A percentile compares a stretch with the other conserved stretches of the same genome.
Conservation (phyloP, 1,140 invertebrate genomes). For the Drosophila ironensis region DNA sequence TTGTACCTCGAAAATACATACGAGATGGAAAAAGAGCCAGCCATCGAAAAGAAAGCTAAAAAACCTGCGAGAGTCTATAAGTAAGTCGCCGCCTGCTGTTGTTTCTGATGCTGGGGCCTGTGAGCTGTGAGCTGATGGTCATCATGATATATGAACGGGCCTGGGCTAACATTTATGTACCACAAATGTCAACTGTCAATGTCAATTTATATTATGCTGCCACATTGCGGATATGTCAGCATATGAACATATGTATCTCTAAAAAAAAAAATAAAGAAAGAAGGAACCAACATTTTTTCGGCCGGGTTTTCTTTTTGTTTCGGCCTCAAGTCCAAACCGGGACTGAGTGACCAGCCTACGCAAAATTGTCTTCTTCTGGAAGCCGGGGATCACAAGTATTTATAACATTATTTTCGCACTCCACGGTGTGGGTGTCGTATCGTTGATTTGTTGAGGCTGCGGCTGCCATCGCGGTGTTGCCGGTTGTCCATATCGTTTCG, state of each 20-base stretch:
- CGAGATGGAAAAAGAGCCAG: no score
- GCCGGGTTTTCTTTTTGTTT: conserved; percentile 17
- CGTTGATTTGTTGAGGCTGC: conserved; percentile 42
- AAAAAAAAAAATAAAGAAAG: conserved; percentile 42
- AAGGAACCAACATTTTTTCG: conserved; percentile 31
- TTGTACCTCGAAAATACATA: conserved; percentile 20
- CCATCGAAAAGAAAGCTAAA: conserved; percentile 62
- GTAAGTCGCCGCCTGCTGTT: conserved; percentile 72
- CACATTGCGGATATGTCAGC: conserved; percentile 78
- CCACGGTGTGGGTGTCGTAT: conserved; percentile 32
- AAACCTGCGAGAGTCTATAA: conserved; percentile 63
- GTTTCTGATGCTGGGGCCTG: conserved; percentile 28
- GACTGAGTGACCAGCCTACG: conserved; percentile 56
- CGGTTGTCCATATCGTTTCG: conserved; percentile 19
- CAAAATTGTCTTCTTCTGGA: conserved; percentile 39
- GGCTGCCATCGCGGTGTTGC: conserved; percentile 22
- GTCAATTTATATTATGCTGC: conserved; percentile 78
- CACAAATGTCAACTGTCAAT: conserved; percentile 79
- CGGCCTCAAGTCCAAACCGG: conserved; percentile 51
- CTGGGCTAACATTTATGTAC: conserved; percentile 77
- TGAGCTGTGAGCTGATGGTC: conserved; percentile 27
- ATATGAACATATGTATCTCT: conserved; percentile 73
- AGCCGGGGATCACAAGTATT: conserved; percentile 59
- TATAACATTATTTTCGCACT: conserved; percentile 77
- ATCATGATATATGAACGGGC: conserved; percentile 72